Percentiles rank a stretch among this genome's conserved stretches.
These are phyloP conservation scores for Zoanthus sociatus DNA, from an alignment of 92 coral and sea anemone species.

Conservation along the genomic window DNA sequence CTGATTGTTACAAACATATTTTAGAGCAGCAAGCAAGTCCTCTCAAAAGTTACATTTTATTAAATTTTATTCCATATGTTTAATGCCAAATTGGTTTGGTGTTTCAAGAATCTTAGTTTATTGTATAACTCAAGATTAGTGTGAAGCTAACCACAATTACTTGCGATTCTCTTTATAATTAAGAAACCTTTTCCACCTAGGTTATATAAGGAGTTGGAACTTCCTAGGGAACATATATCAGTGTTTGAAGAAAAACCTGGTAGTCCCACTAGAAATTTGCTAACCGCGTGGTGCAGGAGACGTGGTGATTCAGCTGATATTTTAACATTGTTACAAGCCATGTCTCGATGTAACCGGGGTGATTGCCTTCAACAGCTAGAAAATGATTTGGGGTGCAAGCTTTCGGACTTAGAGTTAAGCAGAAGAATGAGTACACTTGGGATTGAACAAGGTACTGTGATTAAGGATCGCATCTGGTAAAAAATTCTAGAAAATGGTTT, in stretches of 20 bases:
- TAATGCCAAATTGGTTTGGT: no score
- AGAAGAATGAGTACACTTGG: conserved; percentile 7
- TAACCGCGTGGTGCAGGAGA: conserved; percentile 58
- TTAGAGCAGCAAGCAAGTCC: no score
- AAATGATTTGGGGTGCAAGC: conserved; percentile 43
- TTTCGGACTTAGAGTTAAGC: conserved; percentile 31
- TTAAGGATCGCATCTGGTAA: background rate
- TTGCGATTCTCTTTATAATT: background rate
- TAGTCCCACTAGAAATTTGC: conserved; percentile 70
- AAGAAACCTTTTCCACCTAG: conserved; percentile 8
- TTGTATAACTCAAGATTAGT: background rate
- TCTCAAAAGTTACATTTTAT: no score
- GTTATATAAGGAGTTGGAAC: conserved; percentile 58
- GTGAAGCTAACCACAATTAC: background rate
- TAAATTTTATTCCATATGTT: no score
- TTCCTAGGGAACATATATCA: conserved; percentile 59
- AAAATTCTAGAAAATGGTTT: background rate
- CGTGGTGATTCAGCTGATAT: conserved; percentile 69
- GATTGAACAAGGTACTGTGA: conserved; percentile 4
- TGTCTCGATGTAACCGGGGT: conserved; percentile 53
- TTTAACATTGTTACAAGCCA: conserved; percentile 48
- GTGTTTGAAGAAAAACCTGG: conserved; percentile 26
- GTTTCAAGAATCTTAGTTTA: no score
- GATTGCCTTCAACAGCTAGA: conserved; percentile 57
- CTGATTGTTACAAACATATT: no score